Base-by-base conservation (phyloP, 2,888 invertebrate genomes). In the Tipula lateralis region DNA sequence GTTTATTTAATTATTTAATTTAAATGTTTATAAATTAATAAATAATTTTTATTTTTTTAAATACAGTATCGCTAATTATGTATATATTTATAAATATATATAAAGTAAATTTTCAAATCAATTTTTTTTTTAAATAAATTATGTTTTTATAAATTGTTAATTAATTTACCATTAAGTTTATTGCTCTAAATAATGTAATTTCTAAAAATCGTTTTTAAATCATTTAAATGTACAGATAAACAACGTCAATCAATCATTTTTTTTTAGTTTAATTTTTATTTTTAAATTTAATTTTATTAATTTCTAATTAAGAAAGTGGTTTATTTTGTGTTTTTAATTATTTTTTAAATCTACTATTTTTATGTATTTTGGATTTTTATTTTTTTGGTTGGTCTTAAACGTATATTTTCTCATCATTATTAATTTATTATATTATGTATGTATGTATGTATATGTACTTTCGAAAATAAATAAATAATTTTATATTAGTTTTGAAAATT, bases 1-100 rank as follows among this genome's bases (percentile, higher is more conserved):
- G 36, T 83, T 83, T 34, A 39, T 36, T 39, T 83, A 34, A 34
- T 34, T 32, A 32, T 83, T 32, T 83, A 83, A 32, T 83, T 32
- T 83, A 83, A 83, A 83, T 83, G 83, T 83, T 83, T 83, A 83
- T 83, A 83, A 83, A 83, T 83, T 39, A 19, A 83, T 39, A 29
- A 36, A 36, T 83, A 36, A 36, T 83, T 83, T 39, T 83, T 83
- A 13, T 83, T 32, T 34, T 39, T 36, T n/a, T 83, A 83, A 83
- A 36, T 24, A 83, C 44, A 39, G 29, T 83, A 36, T 44, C 83
- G 83, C 83, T 83, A 83, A 83, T 83, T 83, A 36, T 82, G 29
- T 82, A 82, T 82, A 82, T 82, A 82, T 30, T 82, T 82, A 30
- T 82, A 32, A 30, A 82, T 82, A 80, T 80, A 24, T 80, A 1